A percentile compares a stretch with the other conserved stretches of the same genome.
Evolutionary conservation across 2,797 vertebrate genomes (phyloP).

Genomic region (Coracias cyanogaster): DNA sequence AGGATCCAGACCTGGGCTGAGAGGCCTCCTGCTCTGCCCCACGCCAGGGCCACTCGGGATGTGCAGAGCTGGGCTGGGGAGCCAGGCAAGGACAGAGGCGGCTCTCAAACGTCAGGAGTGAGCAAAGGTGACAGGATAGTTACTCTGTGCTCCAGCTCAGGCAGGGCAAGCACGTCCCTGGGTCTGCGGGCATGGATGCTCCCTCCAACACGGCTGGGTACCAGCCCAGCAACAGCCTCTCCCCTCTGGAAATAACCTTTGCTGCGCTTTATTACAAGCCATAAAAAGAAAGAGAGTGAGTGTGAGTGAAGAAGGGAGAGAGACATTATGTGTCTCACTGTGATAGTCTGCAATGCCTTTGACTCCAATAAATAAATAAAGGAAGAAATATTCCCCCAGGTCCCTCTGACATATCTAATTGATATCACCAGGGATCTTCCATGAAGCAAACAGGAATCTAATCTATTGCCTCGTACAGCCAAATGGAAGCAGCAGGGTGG

Average conservation of each 20-base stretch:
- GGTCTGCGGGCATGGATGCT: background rate
- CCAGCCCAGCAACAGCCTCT: background rate
- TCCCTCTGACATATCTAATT: slow-evolving; percentile 67
- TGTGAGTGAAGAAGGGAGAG: slow-evolving; percentile 15
- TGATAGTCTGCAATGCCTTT: slow-evolving; percentile 12
- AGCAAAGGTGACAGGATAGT: rapidly evolving
- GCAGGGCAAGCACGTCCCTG: rapidly evolving
- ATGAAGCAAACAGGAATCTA: slow-evolving; percentile 74
- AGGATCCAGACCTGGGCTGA: background rate
- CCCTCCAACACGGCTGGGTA: background rate
- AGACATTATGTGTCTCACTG: slow-evolving; percentile 11
- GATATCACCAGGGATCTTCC: slow-evolving; percentile 69
- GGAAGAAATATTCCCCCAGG: slow-evolving; percentile 54
- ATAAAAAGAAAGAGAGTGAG: background rate
- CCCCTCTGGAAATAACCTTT: slow-evolving; percentile 19
- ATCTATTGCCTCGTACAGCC: slow-evolving; percentile 66
- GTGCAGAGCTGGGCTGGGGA: background rate
- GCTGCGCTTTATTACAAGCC: slow-evolving; percentile 25
- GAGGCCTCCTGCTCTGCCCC: background rate
- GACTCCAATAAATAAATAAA: slow-evolving; percentile 59
- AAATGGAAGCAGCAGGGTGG: slow-evolving; percentile 73
- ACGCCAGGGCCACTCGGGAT: background rate
- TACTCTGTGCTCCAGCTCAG: background rate
- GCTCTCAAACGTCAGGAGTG: rapidly evolving
- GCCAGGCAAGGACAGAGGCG: background rate